Evolutionary conservation across 2,797 vertebrate genomes (phyloP), one percentile per base, ranked within the genome.

Genomic region (Chiloscyllium punctatum): DNA sequence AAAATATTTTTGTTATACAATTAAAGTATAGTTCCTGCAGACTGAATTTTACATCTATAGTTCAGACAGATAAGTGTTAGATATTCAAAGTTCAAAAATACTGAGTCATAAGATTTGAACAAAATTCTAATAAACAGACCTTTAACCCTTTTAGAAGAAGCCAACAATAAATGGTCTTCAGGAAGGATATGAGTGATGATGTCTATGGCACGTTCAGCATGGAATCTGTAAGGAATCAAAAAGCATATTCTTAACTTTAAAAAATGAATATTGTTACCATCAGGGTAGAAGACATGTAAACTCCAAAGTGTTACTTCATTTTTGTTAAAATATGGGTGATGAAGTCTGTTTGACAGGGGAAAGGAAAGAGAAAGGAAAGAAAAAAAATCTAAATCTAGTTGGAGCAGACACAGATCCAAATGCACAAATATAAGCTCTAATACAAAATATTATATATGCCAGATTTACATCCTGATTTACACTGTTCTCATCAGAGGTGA

Each of bases 101-200:
- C 30, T 48, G 27, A 48, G 16, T 62, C 57, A n/a, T 1, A 2
- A 18, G 2, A 18, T 69, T 91, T 94, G 37, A 94, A 68, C 8
- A 69, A 71, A 94, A 94, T 74, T n/a, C 3, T n/a, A 77, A 72
- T 1, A 33, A 77, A 77, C 94, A 53, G 77, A 99, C 99, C 99
- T 99, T 99, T 99, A 97, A 99, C 99, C 97, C 99, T 98, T 98
- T 99, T 99, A 62, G 99, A 99, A 69, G 99, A 99, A 94, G 99
- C 99, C 97, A 99, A 97, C 96, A 99, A 98, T 96, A 99, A 98
- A 97, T 99, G 99, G 96, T 99, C 99, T 98, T 99, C 99, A 96
- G 99, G 99, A 96, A 99, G 98, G 97, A 99, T 99, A 97, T 99
- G 99, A 97, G 99, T 99, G 97, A 99, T 99, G 97, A 99, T 99